A percentile compares a stretch with the other conserved stretches of the same genome.
Evolutionary conservation across 2,888 invertebrate genomes (phyloP).

Genomic region (Diogma glabrata): DNA sequence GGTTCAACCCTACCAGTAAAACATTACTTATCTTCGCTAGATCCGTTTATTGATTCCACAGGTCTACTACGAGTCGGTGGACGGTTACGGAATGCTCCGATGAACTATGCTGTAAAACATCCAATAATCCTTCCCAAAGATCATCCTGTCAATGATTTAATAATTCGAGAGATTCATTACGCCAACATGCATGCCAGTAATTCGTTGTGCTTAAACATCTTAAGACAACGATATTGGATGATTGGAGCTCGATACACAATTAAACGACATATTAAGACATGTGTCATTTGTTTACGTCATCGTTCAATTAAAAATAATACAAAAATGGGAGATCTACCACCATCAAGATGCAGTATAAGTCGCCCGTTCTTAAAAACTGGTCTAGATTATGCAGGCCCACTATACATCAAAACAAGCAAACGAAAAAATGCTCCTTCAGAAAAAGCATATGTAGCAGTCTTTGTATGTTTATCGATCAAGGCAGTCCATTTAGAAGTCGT

Average conservation of each 20-base stretch:
- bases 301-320: too few relatives aligned
- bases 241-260: background rate
- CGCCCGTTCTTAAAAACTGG: background rate
- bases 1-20: too few relatives aligned
- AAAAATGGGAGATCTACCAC: background rate
- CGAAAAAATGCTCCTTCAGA: background rate
- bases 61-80: too few relatives aligned
- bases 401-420: background rate
- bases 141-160: background rate
- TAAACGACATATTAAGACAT: background rate
- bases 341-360: background rate
- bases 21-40: too few relatives aligned
- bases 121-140: background rate
- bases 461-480: background rate
- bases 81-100: background rate
- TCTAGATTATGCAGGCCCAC: background rate
- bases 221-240: background rate
- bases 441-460: too few relatives aligned
- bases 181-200: background rate
- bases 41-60: too few relatives aligned
- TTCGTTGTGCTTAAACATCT: background rate
- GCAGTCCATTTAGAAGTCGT: background rate
- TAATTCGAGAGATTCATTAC: background rate
- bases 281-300: too few relatives aligned
- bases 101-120: background rate